Conservation (phyloP, 2,113 vertebrate species). For the Pithys albifrons region DNA sequence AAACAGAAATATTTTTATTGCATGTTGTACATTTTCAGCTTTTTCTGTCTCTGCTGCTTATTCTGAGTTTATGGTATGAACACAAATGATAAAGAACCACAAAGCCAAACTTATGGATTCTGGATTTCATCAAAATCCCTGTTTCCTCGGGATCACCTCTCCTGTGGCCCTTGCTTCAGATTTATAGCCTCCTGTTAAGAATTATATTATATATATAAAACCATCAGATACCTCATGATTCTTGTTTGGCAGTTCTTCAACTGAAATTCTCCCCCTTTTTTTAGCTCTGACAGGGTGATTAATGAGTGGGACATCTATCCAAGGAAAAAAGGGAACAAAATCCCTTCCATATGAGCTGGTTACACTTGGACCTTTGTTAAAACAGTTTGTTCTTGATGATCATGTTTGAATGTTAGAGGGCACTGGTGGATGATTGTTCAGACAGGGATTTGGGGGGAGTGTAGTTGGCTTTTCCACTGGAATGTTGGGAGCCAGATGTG, state of each 20-base stretch:
- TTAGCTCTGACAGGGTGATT: background rate
- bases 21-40: background rate
- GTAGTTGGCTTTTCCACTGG: background rate
- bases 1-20: background rate
- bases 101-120: background rate
- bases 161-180: background rate
- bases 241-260: background rate
- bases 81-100: background rate
- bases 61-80: background rate
- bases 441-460: background rate
- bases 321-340: background rate
- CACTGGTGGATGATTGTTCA: background rate
- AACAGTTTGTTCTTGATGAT: background rate
- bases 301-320: background rate
- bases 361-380: background rate
- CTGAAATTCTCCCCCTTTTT: background rate
- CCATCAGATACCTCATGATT: background rate
- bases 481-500: background rate
- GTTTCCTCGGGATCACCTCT: background rate
- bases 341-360: rapidly evolving
- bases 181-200: background rate
- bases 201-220: background rate
- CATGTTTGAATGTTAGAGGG: background rate
- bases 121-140: background rate
- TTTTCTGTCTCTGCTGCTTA: background rate